Evolutionary conservation across 2,113 vertebrate species (phyloP), one percentile per base, ranked within the genome.

Genomic region (Nanorana parkeri): DNA sequence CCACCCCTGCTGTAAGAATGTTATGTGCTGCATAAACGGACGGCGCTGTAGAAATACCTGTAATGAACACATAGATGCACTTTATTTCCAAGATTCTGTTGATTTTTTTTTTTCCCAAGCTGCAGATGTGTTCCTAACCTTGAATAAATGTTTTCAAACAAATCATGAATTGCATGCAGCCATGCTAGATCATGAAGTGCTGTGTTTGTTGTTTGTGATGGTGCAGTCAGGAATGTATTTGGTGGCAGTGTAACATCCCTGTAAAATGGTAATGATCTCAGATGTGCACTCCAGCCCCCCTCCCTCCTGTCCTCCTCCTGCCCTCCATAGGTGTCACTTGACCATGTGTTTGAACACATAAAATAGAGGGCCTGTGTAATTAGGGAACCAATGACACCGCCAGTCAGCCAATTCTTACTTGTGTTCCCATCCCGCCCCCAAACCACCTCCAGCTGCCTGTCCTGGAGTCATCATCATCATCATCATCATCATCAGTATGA

Each of bases 401-500:
- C 67, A 71, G 21, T 26, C 66, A 69, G 19, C 17, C 51, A 36
- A 58, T 68, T 79, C 26, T 68, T 66, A 47, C 77, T 58, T 26
- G 65, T 32, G 55, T 80, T 64, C 56, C 68, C 78, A 63, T 72
- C 68, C 78, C 78, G 29, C 78, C 68, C 65, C 75, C 51, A 32
- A 36, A 0, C 60, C 58, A 61, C 71, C 52, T 52, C 75, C 36
- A 26, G 66, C 60, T 58, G 68, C 15, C 79, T 74, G 26, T 21
- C 24, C 60, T 52, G 60, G 61, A 74, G 60, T 74, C 68, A 21
- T 72, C 79, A 73, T 72, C 79, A 73, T n/a, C n/a, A n/a, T n/a
- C n/a, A n/a, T n/a, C n/a, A n/a, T n/a, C n/a, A n/a, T n/a, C 79
- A 73, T 72, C 79, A 73, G 41, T 24, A 73, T 81, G 79, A 69